These are phyloP conservation scores for Octonoba sinensis DNA, from an alignment of 2,888 invertebrate species.

Conservation along the genomic window DNA sequence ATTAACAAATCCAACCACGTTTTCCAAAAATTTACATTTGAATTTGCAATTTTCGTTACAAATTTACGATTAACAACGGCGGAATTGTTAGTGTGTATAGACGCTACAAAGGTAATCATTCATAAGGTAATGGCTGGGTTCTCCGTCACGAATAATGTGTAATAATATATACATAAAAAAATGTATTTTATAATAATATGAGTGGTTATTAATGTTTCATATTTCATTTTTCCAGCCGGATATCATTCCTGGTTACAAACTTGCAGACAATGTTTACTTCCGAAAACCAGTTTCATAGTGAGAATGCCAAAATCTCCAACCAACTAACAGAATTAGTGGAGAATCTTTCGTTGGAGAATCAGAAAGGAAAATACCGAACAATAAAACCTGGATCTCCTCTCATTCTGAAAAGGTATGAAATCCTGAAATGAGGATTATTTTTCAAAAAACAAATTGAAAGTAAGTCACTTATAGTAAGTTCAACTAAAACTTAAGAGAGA, in stretches of 20 bases:
- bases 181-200: neutral
- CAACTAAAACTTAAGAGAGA: too few species aligned
- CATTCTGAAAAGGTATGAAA: constrained; percentile 43
- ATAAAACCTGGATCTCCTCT: constrained; percentile 59
- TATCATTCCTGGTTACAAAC: constrained; percentile 94
- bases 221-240: constrained; percentile 75
- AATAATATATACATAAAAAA: neutral
- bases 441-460: neutral
- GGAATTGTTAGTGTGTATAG: too few species aligned
- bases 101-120: too few species aligned
- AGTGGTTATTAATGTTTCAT: neutral
- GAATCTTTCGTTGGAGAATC: constrained; percentile 90
- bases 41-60: too few species aligned
- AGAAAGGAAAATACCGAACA: constrained; percentile 81
- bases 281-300: constrained; percentile 93
- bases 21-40: too few species aligned
- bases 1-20: too few species aligned
- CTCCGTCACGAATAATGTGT: neutral
- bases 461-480: neutral
- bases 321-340: constrained; percentile 93
- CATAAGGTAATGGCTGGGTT: neutral
- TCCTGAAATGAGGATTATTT: neutral
- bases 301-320: constrained; percentile 88
- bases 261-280: constrained; percentile 93
- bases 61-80: too few species aligned